Conservation (phyloP, 2,113 vertebrate genomes). For the Reinhardtius hippoglossoides region DNA sequence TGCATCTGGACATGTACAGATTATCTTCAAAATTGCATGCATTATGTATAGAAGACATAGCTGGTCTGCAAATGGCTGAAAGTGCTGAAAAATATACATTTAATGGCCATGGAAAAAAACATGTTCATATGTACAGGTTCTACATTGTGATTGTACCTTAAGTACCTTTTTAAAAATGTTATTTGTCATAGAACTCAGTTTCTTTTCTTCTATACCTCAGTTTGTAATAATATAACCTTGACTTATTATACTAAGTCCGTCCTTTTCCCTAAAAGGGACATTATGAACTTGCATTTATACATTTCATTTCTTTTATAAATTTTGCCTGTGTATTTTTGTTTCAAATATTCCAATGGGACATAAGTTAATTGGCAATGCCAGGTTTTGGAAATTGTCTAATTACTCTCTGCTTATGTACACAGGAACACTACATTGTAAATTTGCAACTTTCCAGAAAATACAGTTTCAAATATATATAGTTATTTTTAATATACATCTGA, state of each 20-base stretch:
- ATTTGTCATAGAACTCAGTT: neutral
- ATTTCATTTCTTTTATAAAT: neutral
- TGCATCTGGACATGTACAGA: slow-evolving; percentile 12
- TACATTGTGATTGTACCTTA: neutral
- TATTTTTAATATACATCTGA: neutral
- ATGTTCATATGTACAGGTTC: neutral
- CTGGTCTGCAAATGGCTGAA: neutral
- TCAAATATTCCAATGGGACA: neutral
- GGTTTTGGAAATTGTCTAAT: too few relatives aligned
- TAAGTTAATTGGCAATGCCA: neutral
- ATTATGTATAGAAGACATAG: slow-evolving; percentile 4
- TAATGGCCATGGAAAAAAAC: neutral
- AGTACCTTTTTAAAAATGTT: too few relatives aligned
- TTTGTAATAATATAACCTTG: neutral
- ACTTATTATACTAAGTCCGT: neutral
- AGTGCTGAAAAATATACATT: neutral
- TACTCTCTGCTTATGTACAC: too few relatives aligned
- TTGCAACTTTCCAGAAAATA: too few relatives aligned
- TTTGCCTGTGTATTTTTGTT: neutral
- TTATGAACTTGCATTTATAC: neutral
- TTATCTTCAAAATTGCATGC: neutral
- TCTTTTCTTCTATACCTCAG: neutral
- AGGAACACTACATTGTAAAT: too few relatives aligned
- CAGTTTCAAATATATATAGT: neutral
- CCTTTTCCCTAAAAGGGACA: neutral